Evolutionary conservation across 2,888 invertebrate genomes (phyloP), one percentile per base, ranked within the genome.

Genomic region (Eledona agricola): DNA sequence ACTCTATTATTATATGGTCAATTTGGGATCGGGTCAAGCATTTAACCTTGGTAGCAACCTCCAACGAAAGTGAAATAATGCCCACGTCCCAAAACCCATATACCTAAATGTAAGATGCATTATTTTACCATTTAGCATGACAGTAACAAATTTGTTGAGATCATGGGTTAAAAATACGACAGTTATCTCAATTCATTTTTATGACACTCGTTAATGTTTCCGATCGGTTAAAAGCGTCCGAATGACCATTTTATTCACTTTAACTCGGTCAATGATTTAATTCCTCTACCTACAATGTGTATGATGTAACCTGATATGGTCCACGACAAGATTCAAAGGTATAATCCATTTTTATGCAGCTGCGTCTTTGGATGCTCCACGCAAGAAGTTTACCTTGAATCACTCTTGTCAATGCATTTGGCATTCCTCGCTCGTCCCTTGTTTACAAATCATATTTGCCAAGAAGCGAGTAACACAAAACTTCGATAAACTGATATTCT

Each of bases 1-100:
- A n/a, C n/a, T n/a, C 16, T 11, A 38, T 25, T 19, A 40, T 46
- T 17, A 28, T 43, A 10, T 16, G 43, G 34, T 35, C 22, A 35
- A 35, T 35, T 51, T 35, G 5, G 34, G 26, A 26, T 19, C 23
- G 16, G 45, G 31, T 45, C 45, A 37, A 51, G 25, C 17, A 34
- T 37, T 37, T 38, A 45, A 37, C 51, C 51, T 51, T 35, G 31
- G 25, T 20, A 17, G 11, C 35, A 25, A 16, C 22, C 29, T 34
- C 25, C 13, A 45, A 34, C 16, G 25, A 34, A 34, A 52, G 22
- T 29, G 10, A 29, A 43, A 43, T 1, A 3, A 5, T 4, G 23
- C 22, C 3, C 22, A 6, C 19, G 34, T 7, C 19, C n/a, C n/a
- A n/a, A n/a, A n/a, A n/a, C n/a, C n/a, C n/a, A n/a, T n/a, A n/a